A percentile compares a stretch with the other conserved stretches of the same genome.
phyloP scores from a whole-genome alignment of 1,140 invertebrate species.

The Lasioglossum albipes region DNA sequence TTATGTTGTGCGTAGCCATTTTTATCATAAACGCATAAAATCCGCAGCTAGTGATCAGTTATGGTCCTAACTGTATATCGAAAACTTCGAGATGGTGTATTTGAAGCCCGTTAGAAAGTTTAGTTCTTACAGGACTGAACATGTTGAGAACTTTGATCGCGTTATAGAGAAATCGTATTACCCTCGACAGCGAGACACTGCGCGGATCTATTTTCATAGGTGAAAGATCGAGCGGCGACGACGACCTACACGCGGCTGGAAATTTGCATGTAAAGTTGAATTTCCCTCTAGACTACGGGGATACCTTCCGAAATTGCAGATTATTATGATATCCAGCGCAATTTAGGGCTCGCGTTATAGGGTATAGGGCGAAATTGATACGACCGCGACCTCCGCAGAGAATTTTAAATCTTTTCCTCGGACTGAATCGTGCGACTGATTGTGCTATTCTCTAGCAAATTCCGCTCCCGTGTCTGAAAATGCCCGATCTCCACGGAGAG shows the following conservation, averaged over 20 bases:
- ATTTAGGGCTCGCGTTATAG: neutral
- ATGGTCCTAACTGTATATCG: neutral
- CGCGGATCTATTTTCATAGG: conserved; percentile 4
- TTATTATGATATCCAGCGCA: neutral
- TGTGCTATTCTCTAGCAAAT: too few relatives aligned
- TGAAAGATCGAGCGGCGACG: neutral
- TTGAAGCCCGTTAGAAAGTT: conserved; percentile 21
- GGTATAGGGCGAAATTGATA: neutral
- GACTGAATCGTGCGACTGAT: too few relatives aligned
- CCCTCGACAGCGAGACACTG: neutral
- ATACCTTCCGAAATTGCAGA: neutral
- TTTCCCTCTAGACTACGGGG: neutral
- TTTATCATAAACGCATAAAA: too few relatives aligned
- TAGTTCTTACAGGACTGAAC: neutral
- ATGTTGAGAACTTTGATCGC: conserved; percentile 36
- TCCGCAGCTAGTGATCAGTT: too few relatives aligned
- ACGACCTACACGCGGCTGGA: neutral
- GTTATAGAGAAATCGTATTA: conserved; percentile 19
- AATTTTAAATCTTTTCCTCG: too few relatives aligned
- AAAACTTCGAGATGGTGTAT: conserved; percentile 7
- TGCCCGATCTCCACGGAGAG: too few relatives aligned
- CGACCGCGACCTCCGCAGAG: too few relatives aligned
- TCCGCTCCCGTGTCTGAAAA: too few relatives aligned
- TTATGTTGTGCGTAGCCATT: too few relatives aligned
- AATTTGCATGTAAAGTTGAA: conserved; percentile 27